Base-by-base conservation (phyloP, 2,113 vertebrate genomes). In the Malurus elegans region DNA sequence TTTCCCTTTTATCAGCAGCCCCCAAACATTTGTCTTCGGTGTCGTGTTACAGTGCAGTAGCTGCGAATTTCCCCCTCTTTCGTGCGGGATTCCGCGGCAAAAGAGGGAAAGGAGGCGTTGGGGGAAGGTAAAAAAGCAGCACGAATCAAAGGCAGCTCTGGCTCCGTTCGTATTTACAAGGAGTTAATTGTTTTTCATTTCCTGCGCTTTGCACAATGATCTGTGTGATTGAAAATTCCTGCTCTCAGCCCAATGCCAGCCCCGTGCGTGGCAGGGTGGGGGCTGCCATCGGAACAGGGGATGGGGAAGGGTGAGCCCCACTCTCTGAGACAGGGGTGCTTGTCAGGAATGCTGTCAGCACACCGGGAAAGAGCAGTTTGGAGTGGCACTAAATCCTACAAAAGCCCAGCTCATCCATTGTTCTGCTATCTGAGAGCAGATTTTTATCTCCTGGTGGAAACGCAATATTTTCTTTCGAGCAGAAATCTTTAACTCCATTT, bases 111-210 rank as follows among this genome's bases (percentile, higher is more conserved):
- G 40, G 50, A 93, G 64, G 64, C 74, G 57, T 56, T 44, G 85
- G 54, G 93, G 78, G 82, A 78, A 94, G 87, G 87, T 62, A 70
- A 92, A 90, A 89, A 87, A 79, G 89, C 92, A 93, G 75, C 80
- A 84, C 54, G 90, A 97, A 93, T 94, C 92, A 96, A 88, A 97
- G 56, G 79, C 53, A 88, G 86, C 94, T 89, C 96, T 96, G 95
- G 81, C 88, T 95, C 79, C 92, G 42, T 94, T 97, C 86, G 72
- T 97, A 92, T 97, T 95, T 97, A 97, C 96, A 95, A 96, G 95
- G 95, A 97, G 96, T 96, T 97, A 96, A 97, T 97, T 97, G 96
- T 56, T 78, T 97, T 97, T 97, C 47, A 97, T 97, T 97, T 97
- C 96, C 96, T 96, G 96, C 82, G 79, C 94, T 95, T 96, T 96